A percentile compares a stretch with the other conserved stretches of the same genome.
These are phyloP conservation scores for Centropyge bicolor DNA, from an alignment of 2,797 vertebrate species.

Conservation along the genomic window DNA sequence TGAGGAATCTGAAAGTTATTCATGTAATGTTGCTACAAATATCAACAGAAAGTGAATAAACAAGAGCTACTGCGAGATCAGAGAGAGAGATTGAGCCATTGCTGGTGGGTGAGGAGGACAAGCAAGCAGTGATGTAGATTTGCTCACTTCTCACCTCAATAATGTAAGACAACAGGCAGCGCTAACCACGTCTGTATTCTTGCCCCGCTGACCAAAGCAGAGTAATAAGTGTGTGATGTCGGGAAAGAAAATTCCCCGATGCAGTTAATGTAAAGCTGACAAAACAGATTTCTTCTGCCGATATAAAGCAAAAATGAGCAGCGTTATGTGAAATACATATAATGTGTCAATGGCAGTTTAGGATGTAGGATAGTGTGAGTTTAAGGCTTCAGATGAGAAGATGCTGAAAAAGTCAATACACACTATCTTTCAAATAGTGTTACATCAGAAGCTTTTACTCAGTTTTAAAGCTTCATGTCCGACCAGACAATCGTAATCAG, in stretches of 20 bases:
- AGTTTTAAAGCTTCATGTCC: neutral
- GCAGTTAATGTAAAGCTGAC: neutral
- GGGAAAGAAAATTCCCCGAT: neutral
- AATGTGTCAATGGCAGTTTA: neutral
- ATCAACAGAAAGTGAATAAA: constrained; percentile 6
- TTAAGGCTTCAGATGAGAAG: neutral
- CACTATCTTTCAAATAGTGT: constrained; percentile 1
- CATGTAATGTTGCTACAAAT: neutral
- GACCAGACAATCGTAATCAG: neutral
- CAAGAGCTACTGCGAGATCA: constrained; percentile 3
- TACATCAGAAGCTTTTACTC: neutral
- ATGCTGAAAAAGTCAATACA: constrained; percentile 2
- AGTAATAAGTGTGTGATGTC: neutral
- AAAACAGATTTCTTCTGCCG: neutral
- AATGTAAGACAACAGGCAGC: constrained; percentile 16
- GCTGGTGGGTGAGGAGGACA: neutral
- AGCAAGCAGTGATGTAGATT: constrained; percentile 2
- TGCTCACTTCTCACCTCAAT: constrained; percentile 16
- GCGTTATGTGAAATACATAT: neutral
- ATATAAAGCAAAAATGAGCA: neutral
- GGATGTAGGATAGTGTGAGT: neutral
- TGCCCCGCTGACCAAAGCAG: neutral
- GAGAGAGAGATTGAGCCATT: constrained; percentile 2
- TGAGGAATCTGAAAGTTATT: neutral
- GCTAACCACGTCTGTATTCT: constrained; percentile 1